Base-by-base conservation (phyloP, 2,888 invertebrate genomes). In the Caenorhabditis sinica region DNA sequence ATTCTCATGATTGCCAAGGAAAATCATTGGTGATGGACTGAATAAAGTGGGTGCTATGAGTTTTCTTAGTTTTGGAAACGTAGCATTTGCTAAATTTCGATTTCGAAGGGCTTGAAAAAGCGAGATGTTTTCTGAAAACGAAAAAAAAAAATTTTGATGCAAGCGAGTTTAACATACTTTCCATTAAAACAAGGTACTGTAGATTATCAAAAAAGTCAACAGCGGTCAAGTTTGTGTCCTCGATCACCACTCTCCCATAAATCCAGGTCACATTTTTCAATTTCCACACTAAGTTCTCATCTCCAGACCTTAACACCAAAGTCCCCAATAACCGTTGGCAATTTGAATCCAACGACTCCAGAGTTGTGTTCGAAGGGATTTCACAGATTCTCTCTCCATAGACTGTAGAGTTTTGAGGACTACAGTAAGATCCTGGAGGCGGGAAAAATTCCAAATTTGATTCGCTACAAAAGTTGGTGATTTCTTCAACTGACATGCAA, bases 231-330 rank as follows among this genome's bases (percentile, higher is more conserved):
- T 36, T 60, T 5, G 60, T 60, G 3, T 20, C 20, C 4, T 33
- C 6, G 17, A 60, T n/a, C 0, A n/a, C 9, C 8, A 60, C 6
- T 9, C 2, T 6, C 6, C 60, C 60, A 36, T 60, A 60, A 30
- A 60, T 60, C 60, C 60, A 60, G 8, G 60, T 60, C 17, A 60
- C 36, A 60, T 36, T 60, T 60, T 36, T 20, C 60, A 60, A 20
- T 20, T 60, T 60, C 4, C n/a, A 6, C 3, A 60, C 60, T n/a
- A n/a, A 36, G 3, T 36, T 9, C 17, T 60, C 60, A 36, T 60
- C 60, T 17, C 60, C 60, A 4, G 60, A n/a, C 36, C 13, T n/a
- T n/a, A 60, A 36, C 2, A 8, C n/a, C n/a, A 60, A 3, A 36
- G 0, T 9, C 6, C 60, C 60, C 0, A 36, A 9, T 33, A 60